These are phyloP conservation scores for Globia sparganii DNA, from an alignment of 2,888 invertebrate genomes.

Conservation along the genomic window DNA sequence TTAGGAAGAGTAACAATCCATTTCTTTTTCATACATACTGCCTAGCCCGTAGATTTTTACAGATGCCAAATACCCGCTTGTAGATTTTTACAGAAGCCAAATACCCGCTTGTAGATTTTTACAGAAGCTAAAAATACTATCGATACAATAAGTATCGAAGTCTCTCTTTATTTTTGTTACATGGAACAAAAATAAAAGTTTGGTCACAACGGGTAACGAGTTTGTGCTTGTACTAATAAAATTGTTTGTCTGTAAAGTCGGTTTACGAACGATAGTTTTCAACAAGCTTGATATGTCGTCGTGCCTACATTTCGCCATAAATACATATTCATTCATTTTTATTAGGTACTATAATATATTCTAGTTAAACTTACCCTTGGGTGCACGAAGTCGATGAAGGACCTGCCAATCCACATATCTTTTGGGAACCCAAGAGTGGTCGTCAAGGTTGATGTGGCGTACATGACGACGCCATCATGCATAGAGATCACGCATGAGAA, in stretches of 20 bases:
- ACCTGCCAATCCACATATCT: slow-evolving; percentile 96
- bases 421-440: slow-evolving; percentile 94
- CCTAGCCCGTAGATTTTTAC: too few species aligned
- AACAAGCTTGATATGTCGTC: not conserved
- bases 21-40: too few species aligned
- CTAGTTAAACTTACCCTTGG: slow-evolving; percentile 89
- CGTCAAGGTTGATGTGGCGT: slow-evolving; percentile 93
- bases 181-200: too few species aligned
- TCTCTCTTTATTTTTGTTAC: not conserved
- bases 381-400: slow-evolving; percentile 96
- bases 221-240: not conserved
- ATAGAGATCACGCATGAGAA: slow-evolving; percentile 95
- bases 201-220: not conserved
- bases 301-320: not conserved
- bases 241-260: too few species aligned
- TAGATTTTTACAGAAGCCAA: too few species aligned
- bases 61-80: too few species aligned
- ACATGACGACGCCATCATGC: slow-evolving; percentile 95
- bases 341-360: not conserved
- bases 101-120: not conserved
- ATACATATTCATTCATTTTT: not conserved
- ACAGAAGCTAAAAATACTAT: not conserved
- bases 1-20: not conserved
- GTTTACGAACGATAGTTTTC: too few species aligned
- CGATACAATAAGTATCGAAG: not conserved